These are phyloP conservation scores for Chironomus tentans DNA, from an alignment of 2,888 invertebrate genomes.

Conservation along the genomic window DNA sequence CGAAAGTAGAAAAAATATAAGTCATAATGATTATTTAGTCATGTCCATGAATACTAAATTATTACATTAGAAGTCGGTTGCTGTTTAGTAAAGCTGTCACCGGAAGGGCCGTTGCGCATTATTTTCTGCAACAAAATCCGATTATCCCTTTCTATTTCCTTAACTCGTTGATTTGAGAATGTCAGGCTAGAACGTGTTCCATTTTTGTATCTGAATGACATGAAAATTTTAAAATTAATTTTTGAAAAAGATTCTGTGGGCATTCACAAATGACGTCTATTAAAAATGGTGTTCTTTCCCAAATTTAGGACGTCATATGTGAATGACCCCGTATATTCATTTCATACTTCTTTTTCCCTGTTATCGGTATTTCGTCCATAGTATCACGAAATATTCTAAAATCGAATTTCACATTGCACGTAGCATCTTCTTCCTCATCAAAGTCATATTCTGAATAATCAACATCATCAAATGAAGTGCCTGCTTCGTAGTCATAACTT, in stretches of 20 bases:
- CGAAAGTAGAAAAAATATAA: too few species aligned
- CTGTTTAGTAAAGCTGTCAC: slow-evolving; percentile 39
- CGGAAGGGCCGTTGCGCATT: neutral
- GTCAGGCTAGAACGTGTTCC: slow-evolving; percentile 21
- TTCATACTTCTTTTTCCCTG: neutral
- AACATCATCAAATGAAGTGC: neutral
- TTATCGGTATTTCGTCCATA: neutral
- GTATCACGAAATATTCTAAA: neutral
- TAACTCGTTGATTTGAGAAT: slow-evolving; percentile 11
- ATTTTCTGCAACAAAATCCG: slow-evolving; percentile 2
- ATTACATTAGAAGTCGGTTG: neutral
- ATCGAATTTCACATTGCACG: neutral
- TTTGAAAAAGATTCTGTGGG: neutral
- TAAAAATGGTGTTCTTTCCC: too few species aligned
- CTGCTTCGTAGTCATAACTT: neutral
- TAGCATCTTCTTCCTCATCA: neutral
- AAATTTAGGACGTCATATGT: too few species aligned
- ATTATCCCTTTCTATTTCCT: slow-evolving; percentile 18
- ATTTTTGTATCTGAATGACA: neutral
- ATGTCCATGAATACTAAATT: too few species aligned
- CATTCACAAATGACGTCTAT: too few species aligned
- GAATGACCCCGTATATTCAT: too few species aligned
- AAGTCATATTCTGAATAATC: neutral
- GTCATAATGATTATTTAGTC: too few species aligned
- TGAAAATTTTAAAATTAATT: neutral